Conservation (phyloP, 2,797 vertebrate species). For the Ctenopoma kingsleyae region DNA sequence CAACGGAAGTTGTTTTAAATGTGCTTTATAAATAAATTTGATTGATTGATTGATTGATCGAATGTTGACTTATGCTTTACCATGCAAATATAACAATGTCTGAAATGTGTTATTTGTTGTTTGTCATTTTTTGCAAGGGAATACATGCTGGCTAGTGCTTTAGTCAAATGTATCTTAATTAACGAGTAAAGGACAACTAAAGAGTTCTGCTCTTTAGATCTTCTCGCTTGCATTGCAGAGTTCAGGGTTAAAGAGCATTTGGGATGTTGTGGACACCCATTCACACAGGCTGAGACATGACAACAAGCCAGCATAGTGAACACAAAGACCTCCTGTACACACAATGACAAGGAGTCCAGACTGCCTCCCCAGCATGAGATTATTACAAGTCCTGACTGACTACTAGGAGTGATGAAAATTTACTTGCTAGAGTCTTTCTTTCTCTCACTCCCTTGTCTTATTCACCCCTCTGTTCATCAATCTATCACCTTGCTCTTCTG, state of each 20-base stretch:
- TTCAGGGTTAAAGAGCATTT: slow-evolving; percentile 10
- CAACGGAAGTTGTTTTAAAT: too few relatives aligned
- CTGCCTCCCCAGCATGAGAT: slow-evolving; percentile 70
- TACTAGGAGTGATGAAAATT: slow-evolving; percentile 59
- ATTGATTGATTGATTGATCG: too few relatives aligned
- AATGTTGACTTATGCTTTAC: neutral
- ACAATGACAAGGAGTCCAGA: slow-evolving; percentile 67
- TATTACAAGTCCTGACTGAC: slow-evolving; percentile 64
- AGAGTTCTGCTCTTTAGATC: slow-evolving; percentile 55
- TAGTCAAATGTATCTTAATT: too few relatives aligned
- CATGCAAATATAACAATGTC: neutral
- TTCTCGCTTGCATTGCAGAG: slow-evolving; percentile 54
- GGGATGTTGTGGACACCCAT: slow-evolving; percentile 6
- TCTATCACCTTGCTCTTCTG: slow-evolving; percentile 54
- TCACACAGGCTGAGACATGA: slow-evolving; percentile 15
- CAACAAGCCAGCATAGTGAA: slow-evolving; percentile 43
- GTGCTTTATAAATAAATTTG: too few relatives aligned
- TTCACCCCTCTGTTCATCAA: slow-evolving; percentile 68
- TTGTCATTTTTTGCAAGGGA: neutral
- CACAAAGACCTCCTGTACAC: slow-evolving; percentile 50
- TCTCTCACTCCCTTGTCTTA: slow-evolving; percentile 57
- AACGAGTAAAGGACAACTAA: too few relatives aligned
- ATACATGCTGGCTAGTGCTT: neutral
- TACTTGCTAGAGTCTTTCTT: slow-evolving; percentile 35
- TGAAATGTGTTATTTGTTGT: neutral